These are phyloP conservation scores for Myiozetetes cayanensis DNA, from an alignment of 2,113 vertebrate genomes.

Conservation along the genomic window DNA sequence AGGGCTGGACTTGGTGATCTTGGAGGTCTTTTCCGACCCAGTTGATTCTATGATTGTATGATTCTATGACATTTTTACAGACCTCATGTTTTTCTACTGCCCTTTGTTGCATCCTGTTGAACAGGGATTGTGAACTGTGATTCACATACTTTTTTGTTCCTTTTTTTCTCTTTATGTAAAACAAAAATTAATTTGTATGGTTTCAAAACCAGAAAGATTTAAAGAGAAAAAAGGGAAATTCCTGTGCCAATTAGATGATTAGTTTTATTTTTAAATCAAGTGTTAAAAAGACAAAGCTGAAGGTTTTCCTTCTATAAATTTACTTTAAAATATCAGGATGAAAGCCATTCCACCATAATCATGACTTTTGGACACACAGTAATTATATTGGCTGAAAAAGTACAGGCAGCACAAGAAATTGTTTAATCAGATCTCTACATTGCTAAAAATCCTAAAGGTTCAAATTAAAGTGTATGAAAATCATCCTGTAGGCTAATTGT, in stretches of 20 bases:
- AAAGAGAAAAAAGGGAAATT: neutral
- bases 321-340: neutral
- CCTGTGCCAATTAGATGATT: neutral
- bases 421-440: neutral
- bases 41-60: no score
- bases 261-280: neutral
- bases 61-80: neutral
- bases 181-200: neutral
- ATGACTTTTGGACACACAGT: neutral
- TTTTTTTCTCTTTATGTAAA: neutral
- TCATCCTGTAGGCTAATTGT: slow-evolving; percentile 35
- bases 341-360: neutral
- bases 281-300: neutral
- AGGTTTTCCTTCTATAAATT: neutral
- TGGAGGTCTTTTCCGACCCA: no score
- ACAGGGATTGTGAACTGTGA: neutral
- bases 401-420: neutral
- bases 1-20: no score
- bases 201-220: neutral
- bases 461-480: slow-evolving; percentile 45
- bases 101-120: neutral
- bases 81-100: neutral
- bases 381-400: neutral
- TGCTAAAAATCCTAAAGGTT: slow-evolving; percentile 28
- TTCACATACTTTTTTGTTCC: neutral